Evolutionary conservation across 1,140 invertebrate genomes (phyloP), one percentile per base, ranked within the genome.

Genomic region (Penaeus chinensis): DNA sequence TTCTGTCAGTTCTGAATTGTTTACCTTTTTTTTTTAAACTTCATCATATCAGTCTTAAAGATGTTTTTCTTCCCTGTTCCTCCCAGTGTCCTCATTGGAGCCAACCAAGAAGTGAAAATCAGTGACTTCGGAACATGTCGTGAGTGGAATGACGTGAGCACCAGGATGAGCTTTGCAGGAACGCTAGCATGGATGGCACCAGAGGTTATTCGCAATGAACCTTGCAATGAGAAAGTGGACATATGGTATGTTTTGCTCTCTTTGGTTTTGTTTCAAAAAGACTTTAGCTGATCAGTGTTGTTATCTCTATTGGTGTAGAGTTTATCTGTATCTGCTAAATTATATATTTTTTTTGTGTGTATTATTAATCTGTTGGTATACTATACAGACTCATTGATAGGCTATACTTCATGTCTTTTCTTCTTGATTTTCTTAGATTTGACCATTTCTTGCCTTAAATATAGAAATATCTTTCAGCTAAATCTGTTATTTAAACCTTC

Each of bases 131-230:
- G 98, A 22, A 99, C 98, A 3, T 97, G 97, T 91, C 95, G 97
- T 90, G 96, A 98, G 90, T 98, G 96, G 96, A 98, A 98, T 92
- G 96, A 98, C 91, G 97, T 97, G 85, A 98, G 97, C 92, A 97
- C 97, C 27, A 96, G 96, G 91, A 99, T 99, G 98, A 98, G 96
- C 90, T 99, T 99, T 93, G 97, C 97, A 32, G 97, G 97, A 81
- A 99, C 98, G 0, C 97, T 99, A 3, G 97, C 97, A 0, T 99
- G 98, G 98, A 99, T 99, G 98, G 98, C 98, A 1, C 99, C 99
- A 1, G 99, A 99, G 93, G 96, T 99, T 16, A 99, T 99, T 87
- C 95, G 98, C 81, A 98, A 98, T 92, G 97, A 99, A 91, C 96
- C 96, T 0, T 99, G 97, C 92, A 98, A 97, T 0, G 98, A 99